Evolutionary conservation across 2,113 vertebrate genomes (phyloP).

Genomic region (Aythya baeri): DNA sequence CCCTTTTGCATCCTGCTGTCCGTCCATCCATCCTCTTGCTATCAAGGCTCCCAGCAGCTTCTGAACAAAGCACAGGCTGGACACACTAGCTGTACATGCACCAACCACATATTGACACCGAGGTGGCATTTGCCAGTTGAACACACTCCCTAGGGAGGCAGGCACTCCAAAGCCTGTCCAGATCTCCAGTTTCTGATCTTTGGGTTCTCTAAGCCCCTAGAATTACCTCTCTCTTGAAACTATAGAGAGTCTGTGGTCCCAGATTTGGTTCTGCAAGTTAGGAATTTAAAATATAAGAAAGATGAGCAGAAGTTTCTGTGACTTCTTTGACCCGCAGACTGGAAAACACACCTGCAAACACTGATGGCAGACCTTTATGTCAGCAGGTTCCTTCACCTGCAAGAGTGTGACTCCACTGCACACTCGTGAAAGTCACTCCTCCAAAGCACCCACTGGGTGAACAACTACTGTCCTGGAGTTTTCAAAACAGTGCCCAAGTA

Average conservation of each 20-base stretch:
- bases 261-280: neutral
- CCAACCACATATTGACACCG: neutral
- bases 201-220: neutral
- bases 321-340: neutral
- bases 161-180: neutral
- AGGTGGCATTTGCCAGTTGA: neutral
- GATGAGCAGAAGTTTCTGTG: neutral
- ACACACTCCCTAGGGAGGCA: neutral
- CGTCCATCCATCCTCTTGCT: neutral
- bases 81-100: neutral
- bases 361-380: accelerated
- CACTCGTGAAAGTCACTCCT: neutral
- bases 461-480: neutral
- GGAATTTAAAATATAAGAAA: neutral
- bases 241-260: neutral
- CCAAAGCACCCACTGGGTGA: neutral
- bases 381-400: neutral
- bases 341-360: neutral
- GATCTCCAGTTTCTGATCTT: neutral
- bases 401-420: neutral
- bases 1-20: neutral
- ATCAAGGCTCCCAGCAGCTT: neutral
- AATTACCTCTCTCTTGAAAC: neutral
- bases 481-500: neutral
- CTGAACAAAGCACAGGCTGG: neutral